A percentile compares a stretch with the other conserved stretches of the same genome.
Evolutionary conservation across 2,113 vertebrate genomes (phyloP).

Genomic region (Sphaerodactylus townsendi): DNA sequence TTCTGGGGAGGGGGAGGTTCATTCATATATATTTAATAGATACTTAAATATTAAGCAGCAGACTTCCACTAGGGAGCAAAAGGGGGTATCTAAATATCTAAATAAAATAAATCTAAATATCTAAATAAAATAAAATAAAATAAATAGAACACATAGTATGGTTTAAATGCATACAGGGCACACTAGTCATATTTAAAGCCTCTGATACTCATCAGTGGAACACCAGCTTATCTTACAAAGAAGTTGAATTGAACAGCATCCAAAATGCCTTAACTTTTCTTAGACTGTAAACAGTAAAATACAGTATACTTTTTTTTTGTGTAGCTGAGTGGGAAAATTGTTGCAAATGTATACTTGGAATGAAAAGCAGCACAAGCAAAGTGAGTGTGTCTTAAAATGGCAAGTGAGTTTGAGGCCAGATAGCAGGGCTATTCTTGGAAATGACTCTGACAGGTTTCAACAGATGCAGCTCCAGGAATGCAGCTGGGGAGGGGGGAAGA

Average conservation of each 20-base stretch:
- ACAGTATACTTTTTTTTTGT: rapidly evolving
- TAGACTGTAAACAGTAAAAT: background rate
- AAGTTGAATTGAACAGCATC: background rate
- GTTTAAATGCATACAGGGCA: background rate
- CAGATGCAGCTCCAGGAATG: conserved; percentile 91
- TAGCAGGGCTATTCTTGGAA: conserved; percentile 90
- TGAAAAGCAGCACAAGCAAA: conserved; percentile 49
- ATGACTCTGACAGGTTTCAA: conserved; percentile 85
- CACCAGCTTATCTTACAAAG: background rate
- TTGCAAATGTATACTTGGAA: conserved; percentile 23
- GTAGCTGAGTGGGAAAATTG: background rate
- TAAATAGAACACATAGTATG: background rate
- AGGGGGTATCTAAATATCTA: background rate
- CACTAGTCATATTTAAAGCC: conserved; percentile 26
- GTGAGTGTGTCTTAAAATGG: conserved; percentile 91
- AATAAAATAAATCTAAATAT: background rate
- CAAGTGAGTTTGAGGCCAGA: conserved; percentile 70
- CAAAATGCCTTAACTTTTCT: background rate
- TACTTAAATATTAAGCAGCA: too few relatives aligned
- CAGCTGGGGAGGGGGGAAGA: conserved; percentile 45
- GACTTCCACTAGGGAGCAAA: too few relatives aligned
- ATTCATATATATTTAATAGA: too few relatives aligned
- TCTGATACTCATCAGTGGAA: conserved; percentile 8
- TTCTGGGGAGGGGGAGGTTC: too few relatives aligned
- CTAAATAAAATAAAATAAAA: background rate